Conservation (phyloP, 2,888 invertebrate genomes). For the Hetaerina titia region DNA sequence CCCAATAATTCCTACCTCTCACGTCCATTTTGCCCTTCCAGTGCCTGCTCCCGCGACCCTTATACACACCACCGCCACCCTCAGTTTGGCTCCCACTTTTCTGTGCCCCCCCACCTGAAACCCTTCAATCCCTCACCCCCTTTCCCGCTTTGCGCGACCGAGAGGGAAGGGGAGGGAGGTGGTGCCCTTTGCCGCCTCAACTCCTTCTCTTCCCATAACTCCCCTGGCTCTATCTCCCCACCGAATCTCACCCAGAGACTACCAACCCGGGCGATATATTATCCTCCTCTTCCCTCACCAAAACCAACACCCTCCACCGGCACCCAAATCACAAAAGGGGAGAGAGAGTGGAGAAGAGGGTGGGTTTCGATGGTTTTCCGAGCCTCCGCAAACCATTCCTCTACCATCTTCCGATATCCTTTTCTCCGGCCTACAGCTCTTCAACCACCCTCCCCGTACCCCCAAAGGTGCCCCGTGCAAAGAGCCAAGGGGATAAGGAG, state of each 20-base stretch:
- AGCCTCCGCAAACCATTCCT: not conserved
- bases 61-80: not conserved
- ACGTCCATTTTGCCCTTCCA: not conserved
- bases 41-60: not conserved
- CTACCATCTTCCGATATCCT: not conserved
- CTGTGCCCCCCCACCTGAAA: too few relatives aligned
- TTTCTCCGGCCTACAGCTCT: not conserved
- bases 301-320: too few relatives aligned
- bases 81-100: too few relatives aligned
- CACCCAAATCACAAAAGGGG: not conserved
- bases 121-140: too few relatives aligned
- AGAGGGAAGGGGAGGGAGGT: too few relatives aligned
- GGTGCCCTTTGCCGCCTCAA: too few relatives aligned
- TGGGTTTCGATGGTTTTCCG: not conserved
- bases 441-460: not conserved
- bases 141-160: too few relatives aligned
- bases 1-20: not conserved
- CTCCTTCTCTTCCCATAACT: not conserved
- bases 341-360: too few relatives aligned
- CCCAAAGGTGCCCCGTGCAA: too few relatives aligned
- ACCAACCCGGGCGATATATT: not conserved
- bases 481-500: not conserved
- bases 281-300: not conserved
- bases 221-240: conserved; percentile 8
- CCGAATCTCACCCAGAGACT: conserved; percentile 4